A percentile compares a stretch with the other conserved stretches of the same genome.
Evolutionary conservation across 2,797 vertebrate genomes (phyloP).

Genomic region (Enteromius unitaeniatus): DNA sequence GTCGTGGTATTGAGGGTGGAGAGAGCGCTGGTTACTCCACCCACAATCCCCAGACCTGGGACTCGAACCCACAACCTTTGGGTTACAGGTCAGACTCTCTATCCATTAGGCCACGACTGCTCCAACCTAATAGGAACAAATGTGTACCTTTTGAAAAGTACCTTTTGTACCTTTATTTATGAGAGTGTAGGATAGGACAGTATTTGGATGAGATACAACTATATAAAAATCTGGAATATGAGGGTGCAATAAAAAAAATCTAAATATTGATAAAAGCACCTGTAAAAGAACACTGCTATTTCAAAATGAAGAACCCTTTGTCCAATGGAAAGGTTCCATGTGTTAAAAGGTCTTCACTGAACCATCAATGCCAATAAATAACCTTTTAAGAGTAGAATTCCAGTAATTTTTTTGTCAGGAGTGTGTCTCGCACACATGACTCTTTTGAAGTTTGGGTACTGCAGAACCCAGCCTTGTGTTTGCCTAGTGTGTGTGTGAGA

Average conservation of each 20-base stretch:
- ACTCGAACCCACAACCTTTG: too few relatives aligned
- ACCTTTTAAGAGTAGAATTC: neutral
- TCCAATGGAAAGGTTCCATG: neutral
- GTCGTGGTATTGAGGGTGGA: too few relatives aligned
- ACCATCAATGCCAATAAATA: neutral
- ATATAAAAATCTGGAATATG: too few relatives aligned
- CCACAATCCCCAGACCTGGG: too few relatives aligned
- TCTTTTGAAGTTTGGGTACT: conserved; percentile 28
- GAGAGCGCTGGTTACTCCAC: too few relatives aligned
- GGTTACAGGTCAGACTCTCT: too few relatives aligned
- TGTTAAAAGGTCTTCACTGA: neutral
- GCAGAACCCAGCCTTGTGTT: conserved; percentile 32
- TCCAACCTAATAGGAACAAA: too few relatives aligned
- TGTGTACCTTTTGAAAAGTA: too few relatives aligned
- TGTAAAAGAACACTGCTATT: neutral
- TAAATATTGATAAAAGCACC: neutral
- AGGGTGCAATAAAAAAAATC: too few relatives aligned
- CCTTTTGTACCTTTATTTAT: too few relatives aligned
- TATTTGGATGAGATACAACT: neutral
- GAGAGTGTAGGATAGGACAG: neutral
- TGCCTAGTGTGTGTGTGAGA: conserved; percentile 38
- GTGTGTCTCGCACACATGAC: conserved; percentile 33
- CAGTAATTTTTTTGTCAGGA: conserved; percentile 11
- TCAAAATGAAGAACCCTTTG: neutral
- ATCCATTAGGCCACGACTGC: too few relatives aligned